Conservation (phyloP, 2,888 invertebrate species). For the Dolichomitus sp. region DNA sequence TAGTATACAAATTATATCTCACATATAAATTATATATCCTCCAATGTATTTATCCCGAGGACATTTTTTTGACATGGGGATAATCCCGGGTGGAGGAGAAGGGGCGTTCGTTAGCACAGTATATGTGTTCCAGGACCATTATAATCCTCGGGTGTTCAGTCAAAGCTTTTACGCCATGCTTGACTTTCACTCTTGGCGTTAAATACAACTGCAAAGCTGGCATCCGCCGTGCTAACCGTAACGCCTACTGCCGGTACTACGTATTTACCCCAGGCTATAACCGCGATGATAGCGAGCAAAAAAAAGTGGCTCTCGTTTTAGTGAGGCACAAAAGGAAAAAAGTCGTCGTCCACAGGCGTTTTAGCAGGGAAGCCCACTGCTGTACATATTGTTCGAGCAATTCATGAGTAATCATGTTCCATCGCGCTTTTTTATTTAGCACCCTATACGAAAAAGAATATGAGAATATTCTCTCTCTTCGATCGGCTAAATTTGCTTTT, state of each 20-base stretch:
- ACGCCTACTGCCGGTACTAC: slow-evolving; percentile 2
- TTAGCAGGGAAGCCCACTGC: background rate
- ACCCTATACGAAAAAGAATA: background rate
- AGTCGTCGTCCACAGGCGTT: background rate
- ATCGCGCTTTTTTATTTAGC: background rate
- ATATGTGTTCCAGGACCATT: slow-evolving; percentile 19
- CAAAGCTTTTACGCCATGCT: slow-evolving; percentile 32
- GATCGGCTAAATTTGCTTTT: background rate
- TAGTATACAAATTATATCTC: no score
- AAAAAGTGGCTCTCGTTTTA: slow-evolving; percentile 12
- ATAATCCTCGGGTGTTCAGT: slow-evolving; percentile 32
- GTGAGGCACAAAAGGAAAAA: background rate
- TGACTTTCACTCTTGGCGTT: slow-evolving; percentile 13
- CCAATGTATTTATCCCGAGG: background rate
- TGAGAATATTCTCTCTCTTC: background rate
- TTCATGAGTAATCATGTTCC: slow-evolving; percentile 25
- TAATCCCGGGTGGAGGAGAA: background rate
- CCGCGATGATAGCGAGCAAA: background rate
- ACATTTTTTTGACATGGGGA: background rate
- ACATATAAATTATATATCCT: no score
- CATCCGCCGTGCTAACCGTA: slow-evolving; percentile 11
- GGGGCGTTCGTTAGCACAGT: background rate
- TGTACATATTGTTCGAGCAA: slow-evolving; percentile 1
- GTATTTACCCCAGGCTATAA: background rate
- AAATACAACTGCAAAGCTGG: slow-evolving; percentile 18